phyloP scores from a whole-genome alignment of 2,888 invertebrate species.

The Euplagia quadripunctaria region DNA sequence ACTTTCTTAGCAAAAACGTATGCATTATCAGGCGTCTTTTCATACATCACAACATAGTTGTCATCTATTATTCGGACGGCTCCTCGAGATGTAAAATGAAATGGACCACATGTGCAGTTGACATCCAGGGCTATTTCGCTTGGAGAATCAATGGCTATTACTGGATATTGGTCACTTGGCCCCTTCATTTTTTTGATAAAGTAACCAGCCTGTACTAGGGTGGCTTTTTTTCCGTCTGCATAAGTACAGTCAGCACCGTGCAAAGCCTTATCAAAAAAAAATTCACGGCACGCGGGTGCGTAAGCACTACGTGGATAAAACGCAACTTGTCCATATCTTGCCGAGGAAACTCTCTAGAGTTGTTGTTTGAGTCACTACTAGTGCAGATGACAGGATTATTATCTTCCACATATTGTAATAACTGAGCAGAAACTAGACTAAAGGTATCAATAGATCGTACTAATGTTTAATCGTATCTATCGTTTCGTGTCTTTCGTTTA shows the following conservation, averaged over 20 bases:
- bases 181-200: not conserved
- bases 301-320: not conserved
- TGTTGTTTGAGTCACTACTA: not conserved
- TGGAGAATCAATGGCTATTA: not conserved
- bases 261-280: not conserved
- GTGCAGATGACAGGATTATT: not conserved
- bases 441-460: not conserved
- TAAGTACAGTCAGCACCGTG: constrained; percentile 2
- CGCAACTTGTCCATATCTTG: constrained; percentile 1
- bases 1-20: constrained; percentile 1
- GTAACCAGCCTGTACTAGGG: not conserved
- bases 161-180: not conserved
- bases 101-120: constrained; percentile 15
- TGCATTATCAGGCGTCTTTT: not conserved
- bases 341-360: constrained; percentile 1
- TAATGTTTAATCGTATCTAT: not conserved
- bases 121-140: not conserved
- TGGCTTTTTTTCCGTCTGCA: constrained; percentile 13
- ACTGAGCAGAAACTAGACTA: not conserved
- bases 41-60: constrained; percentile 7
- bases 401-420: constrained; percentile 15
- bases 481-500: too few relatives aligned
- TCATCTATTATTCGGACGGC: not conserved
- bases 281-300: constrained; percentile 6
- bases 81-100: not conserved